Conservation (phyloP, 2,797 vertebrate species). For the Pseudochirops corinnae region DNA sequence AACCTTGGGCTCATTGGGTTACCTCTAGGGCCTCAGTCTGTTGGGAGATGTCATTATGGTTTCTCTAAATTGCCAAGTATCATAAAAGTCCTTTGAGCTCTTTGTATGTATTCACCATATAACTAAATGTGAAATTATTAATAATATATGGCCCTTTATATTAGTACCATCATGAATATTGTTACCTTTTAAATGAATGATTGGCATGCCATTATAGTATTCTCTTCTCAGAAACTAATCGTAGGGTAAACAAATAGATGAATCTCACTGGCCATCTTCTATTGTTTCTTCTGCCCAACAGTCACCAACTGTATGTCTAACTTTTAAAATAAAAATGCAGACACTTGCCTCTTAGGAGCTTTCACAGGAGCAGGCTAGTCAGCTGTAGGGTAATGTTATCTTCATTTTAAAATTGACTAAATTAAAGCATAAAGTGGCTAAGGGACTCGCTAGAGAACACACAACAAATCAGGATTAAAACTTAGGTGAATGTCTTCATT, state of each 20-base stretch:
- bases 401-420: constrained; percentile 51
- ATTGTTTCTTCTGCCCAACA: constrained; percentile 27
- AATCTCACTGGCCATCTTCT: constrained; percentile 19
- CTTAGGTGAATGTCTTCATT: constrained; percentile 18
- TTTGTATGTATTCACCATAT: not conserved
- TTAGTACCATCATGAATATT: constrained; percentile 24
- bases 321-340: not conserved
- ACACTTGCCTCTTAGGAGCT: constrained; percentile 14
- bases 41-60: constrained; percentile 9
- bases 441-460: constrained; percentile 3
- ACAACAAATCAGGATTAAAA: constrained; percentile 4
- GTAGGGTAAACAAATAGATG: constrained; percentile 15
- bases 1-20: not conserved
- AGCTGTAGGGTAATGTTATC: constrained; percentile 34
- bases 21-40: not conserved
- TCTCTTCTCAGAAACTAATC: constrained; percentile 40
- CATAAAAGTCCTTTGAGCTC: not conserved
- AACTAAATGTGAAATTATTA: not conserved
- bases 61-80: not conserved
- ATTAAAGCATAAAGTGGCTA: not conserved
- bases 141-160: not conserved
- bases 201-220: constrained; percentile 11
- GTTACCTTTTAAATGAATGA: constrained; percentile 28
- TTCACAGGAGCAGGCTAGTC: constrained; percentile 40
- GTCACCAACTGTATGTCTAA: not conserved